Evolutionary conservation across 2,113 vertebrate species (phyloP).

Genomic region (Stercorarius parasiticus): DNA sequence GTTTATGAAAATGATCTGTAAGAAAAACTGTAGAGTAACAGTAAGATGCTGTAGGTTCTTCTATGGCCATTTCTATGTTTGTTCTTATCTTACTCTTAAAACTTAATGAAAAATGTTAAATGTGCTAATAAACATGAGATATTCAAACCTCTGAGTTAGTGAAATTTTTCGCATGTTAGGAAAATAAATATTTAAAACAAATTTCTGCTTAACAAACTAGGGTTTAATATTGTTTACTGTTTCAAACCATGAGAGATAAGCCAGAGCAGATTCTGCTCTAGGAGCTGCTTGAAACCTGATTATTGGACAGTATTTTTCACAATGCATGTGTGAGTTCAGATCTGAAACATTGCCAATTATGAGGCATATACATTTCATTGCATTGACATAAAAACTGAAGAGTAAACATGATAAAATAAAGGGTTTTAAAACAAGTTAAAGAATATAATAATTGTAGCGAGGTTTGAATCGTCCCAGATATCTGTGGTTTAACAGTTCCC

Average conservation of each 20-base stretch:
- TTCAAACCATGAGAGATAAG: neutral
- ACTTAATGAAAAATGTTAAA: neutral
- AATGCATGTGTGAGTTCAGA: neutral
- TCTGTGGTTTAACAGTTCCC: neutral
- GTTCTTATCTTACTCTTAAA: neutral
- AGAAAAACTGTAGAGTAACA: neutral
- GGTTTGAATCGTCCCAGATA: neutral
- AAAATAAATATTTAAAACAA: neutral
- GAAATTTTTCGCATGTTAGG: neutral
- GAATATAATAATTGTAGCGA: neutral
- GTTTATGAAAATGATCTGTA: neutral
- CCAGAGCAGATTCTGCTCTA: neutral
- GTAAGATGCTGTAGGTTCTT: neutral
- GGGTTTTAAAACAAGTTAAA: neutral
- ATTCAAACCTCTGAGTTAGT: neutral
- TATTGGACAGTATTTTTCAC: neutral
- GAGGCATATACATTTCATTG: neutral
- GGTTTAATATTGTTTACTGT: neutral
- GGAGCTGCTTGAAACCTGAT: neutral
- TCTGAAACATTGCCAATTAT: neutral
- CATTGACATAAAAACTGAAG: neutral
- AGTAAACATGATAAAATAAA: neutral
- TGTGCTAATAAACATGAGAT: neutral
- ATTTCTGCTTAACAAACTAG: neutral
- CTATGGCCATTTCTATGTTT: neutral